Conservation (phyloP, 2,113 vertebrate genomes). For the Quiscalus mexicanus region DNA sequence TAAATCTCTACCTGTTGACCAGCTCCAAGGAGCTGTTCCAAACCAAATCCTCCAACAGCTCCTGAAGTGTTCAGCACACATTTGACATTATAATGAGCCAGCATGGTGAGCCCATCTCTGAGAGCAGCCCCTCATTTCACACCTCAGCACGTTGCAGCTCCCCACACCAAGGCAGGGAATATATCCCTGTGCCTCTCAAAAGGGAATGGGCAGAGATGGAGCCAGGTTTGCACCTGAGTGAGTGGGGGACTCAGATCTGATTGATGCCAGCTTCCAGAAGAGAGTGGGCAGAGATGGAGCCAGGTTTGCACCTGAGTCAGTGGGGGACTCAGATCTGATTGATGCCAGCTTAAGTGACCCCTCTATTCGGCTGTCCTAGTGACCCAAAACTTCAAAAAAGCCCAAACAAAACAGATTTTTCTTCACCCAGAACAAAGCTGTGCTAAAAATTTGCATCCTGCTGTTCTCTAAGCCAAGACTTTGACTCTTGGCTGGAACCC, state of each 20-base stretch:
- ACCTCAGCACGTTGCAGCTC: neutral
- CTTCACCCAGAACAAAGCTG: neutral
- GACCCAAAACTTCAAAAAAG: neutral
- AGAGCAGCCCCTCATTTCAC: neutral
- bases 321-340: neutral
- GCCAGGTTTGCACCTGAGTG: neutral
- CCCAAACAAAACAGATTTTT: neutral
- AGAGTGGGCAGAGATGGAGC: neutral
- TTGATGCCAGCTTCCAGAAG: rapidly evolving
- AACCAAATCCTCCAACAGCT: rapidly evolving
- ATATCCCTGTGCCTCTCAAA: too few relatives aligned
- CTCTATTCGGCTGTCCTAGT: neutral
- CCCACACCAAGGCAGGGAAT: neutral
- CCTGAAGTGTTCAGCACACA: neutral
- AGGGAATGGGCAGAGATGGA: neutral
- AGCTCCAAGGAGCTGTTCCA: neutral
- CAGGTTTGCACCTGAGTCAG: neutral
- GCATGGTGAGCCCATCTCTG: neutral
- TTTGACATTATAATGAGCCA: neutral
- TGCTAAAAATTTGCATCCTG: neutral
- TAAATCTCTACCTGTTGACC: neutral
- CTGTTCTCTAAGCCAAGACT: neutral
- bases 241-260: neutral
- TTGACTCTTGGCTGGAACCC: neutral
- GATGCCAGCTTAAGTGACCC: neutral